These are phyloP conservation scores for Corythaixoides concolor DNA, from an alignment of 2,113 vertebrate species.

Conservation along the genomic window DNA sequence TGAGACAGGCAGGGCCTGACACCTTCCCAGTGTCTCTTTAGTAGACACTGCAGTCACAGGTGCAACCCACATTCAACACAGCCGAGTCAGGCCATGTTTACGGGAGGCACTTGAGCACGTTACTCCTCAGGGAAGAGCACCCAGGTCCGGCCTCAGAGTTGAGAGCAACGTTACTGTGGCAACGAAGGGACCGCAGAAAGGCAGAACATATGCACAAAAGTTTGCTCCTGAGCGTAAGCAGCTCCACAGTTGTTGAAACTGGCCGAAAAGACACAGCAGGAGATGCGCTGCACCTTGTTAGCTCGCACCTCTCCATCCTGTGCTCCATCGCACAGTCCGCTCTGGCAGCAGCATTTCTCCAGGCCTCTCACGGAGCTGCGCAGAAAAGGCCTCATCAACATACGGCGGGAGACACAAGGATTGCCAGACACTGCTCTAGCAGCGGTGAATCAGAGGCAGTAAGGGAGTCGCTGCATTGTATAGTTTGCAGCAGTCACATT, in stretches of 20 bases:
- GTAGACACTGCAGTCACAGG: neutral
- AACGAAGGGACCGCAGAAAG: neutral
- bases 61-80: too few species aligned
- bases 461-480: neutral
- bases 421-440: neutral
- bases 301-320: neutral
- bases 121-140: neutral
- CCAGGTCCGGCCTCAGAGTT: neutral
- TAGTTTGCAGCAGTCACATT: too few species aligned
- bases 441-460: neutral
- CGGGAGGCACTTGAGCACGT: neutral
- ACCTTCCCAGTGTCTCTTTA: neutral
- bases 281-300: neutral
- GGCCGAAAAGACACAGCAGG: neutral
- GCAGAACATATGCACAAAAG: neutral
- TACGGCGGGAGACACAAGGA: neutral
- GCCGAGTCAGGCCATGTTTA: neutral
- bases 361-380: neutral
- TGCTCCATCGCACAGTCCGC: neutral
- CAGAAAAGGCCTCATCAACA: too few species aligned
- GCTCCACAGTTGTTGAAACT: neutral
- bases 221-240: neutral
- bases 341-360: neutral
- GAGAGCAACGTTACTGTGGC: neutral
- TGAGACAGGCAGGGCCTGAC: neutral